Percentiles rank a stretch among this genome's conserved stretches.
These are phyloP conservation scores for Oryzias sinensis DNA, from an alignment of 2,797 vertebrate genomes.

Conservation along the genomic window DNA sequence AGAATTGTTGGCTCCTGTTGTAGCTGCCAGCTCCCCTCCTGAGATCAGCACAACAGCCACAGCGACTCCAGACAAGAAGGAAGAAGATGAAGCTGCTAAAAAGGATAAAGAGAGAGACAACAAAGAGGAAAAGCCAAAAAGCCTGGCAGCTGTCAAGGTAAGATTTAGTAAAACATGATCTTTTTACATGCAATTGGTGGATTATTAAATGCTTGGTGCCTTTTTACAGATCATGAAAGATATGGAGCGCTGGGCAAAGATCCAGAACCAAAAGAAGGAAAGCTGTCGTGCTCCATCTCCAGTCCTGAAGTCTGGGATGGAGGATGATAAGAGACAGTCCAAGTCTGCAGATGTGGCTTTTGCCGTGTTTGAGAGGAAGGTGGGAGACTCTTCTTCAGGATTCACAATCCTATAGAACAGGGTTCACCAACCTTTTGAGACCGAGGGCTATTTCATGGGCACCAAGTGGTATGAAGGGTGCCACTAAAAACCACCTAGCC, in stretches of 20 bases:
- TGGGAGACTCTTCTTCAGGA: slow-evolving; percentile 14
- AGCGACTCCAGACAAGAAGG: slow-evolving; percentile 75
- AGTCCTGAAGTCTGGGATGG: slow-evolving; percentile 60
- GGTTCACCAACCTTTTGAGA: too few relatives aligned
- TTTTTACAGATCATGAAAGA: slow-evolving; percentile 83
- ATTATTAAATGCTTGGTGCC: not conserved
- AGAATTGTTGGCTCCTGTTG: not conserved
- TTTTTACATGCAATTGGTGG: not conserved
- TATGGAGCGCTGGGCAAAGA: slow-evolving; percentile 87
- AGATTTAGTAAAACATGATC: not conserved
- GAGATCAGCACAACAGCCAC: slow-evolving; percentile 37
- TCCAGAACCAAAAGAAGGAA: slow-evolving; percentile 84
- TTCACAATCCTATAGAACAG: not conserved
- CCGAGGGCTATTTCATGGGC: too few relatives aligned
- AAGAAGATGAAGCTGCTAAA: slow-evolving; percentile 78
- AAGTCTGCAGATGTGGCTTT: slow-evolving; percentile 84
- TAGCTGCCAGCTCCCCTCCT: slow-evolving; percentile 5
- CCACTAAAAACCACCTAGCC: too few relatives aligned
- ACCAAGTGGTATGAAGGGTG: too few relatives aligned
- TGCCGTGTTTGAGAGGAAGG: slow-evolving; percentile 80
- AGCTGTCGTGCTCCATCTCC: slow-evolving; percentile 74
- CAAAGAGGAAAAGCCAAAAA: slow-evolving; percentile 78
- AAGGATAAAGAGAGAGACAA: slow-evolving; percentile 75
- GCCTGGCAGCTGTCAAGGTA: slow-evolving; percentile 82
- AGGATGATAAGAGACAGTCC: slow-evolving; percentile 73